Base-by-base conservation (phyloP, 2,888 invertebrate genomes). In the Drosophila greeni region DNA sequence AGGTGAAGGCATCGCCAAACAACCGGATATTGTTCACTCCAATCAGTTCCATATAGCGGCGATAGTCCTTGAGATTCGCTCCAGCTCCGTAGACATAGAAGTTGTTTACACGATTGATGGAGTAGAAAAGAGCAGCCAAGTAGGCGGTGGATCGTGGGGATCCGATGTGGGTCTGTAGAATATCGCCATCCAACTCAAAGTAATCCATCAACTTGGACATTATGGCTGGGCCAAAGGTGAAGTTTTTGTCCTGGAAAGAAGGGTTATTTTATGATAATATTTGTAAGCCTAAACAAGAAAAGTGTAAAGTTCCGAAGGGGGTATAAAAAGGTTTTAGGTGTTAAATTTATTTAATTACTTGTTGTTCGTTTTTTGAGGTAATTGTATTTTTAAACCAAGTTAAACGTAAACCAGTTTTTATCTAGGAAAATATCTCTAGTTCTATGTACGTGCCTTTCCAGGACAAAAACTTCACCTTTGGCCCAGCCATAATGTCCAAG, bases 121-220 rank as follows among this genome's bases (percentile, higher is more conserved):
- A 91, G 4, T 90, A 88, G 29, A 93, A 87, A 8, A 93, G 90
- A 1, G 92, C 92, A 0, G 94, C 95, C 42, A 95, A 87, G 84
- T 95, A 95, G 0, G 94, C 95, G 0, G 94, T 94, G 42, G 94
- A 93, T 8, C 95, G 91, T 0, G 95, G 95, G 0, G 95, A 95
- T 0, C 93, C 92, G 0, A 95, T 92, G 80, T 95, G 95, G 0
- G 95, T 95, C 82, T 95, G 93, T 0, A 95, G 91, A 0, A 95
- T 93, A 23, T 93, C 93, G 3, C 95, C 95, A 12, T 92, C 91
- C 1, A 95, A 88, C 48, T 92, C 91, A 70, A 84, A 89, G 57
- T 84, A 86, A 42, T 91, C 91, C n/a, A 95, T 89, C 0, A 94
- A 91, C 70, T 92, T 92, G 52, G 92, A 92, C 66, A 95, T 90